Conservation (phyloP, 2,797 vertebrate genomes). For the Cygnus olor region DNA sequence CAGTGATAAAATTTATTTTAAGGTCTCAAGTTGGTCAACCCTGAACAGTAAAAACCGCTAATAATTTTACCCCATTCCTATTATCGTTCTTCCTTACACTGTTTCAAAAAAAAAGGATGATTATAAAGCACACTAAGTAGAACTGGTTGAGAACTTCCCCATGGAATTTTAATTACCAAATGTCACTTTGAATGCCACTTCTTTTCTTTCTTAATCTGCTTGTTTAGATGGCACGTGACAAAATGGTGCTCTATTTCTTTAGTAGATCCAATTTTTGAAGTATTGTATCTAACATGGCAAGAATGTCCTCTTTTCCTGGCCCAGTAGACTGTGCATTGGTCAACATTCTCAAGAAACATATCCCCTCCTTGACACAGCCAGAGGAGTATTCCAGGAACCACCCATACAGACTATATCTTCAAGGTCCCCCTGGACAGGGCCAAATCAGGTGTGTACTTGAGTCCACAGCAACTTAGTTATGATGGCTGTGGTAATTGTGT, state of each 20-base stretch:
- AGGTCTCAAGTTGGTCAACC: not conserved
- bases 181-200: not conserved
- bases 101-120: not conserved
- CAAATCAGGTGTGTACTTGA: not conserved
- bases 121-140: not conserved
- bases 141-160: not conserved
- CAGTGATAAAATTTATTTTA: not conserved
- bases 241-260: not conserved
- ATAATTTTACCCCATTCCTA: not conserved
- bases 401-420: not conserved
- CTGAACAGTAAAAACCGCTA: not conserved
- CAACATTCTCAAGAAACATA: not conserved
- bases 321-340: not conserved
- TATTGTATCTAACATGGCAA: not conserved
- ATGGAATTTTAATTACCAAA: not conserved
- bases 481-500: not conserved
- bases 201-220: not conserved
- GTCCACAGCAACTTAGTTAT: not conserved
- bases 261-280: not conserved
- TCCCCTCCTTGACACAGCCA: not conserved
- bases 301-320: not conserved
- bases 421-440: not conserved
- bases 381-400: not conserved
- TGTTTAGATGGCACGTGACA: fast-evolving
- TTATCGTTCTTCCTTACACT: not conserved